Percentiles rank a stretch among this genome's conserved stretches.
Evolutionary conservation across 1,140 invertebrate species (phyloP).

Genomic region (Drosophila busckii): DNA sequence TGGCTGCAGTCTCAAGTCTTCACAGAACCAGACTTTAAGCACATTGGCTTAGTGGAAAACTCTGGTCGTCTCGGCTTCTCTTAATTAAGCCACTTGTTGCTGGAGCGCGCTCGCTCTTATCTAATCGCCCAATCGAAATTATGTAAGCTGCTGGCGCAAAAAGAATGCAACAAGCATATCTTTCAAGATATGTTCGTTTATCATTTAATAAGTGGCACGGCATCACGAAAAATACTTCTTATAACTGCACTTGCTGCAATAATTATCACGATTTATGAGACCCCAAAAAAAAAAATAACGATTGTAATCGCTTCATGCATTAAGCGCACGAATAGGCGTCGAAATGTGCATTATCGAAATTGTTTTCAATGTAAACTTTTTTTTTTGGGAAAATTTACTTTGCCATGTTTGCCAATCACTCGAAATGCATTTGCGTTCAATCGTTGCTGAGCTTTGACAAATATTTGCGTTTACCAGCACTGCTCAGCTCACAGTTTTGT

Average conservation of each 20-base stretch:
- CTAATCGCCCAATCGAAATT: constrained; percentile 64
- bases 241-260: constrained; percentile 50
- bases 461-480: constrained; percentile 57
- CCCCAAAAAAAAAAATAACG: constrained; percentile 35
- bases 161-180: constrained; percentile 5
- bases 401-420: constrained; percentile 64
- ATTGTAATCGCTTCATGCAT: constrained; percentile 46
- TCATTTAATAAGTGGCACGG: constrained; percentile 67
- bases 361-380: constrained; percentile 21
- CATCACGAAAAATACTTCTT: constrained; percentile 39
- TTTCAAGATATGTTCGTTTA: constrained; percentile 32
- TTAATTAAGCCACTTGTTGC: constrained; percentile 60
- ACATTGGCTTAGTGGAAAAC: too few relatives aligned
- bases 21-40: too few relatives aligned
- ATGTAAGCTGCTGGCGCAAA: constrained; percentile 43
- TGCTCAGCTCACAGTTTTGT: constrained; percentile 22
- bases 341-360: constrained; percentile 48
- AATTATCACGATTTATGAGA: constrained; percentile 72
- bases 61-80: too few relatives aligned
- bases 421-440: constrained; percentile 55
- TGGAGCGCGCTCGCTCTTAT: constrained; percentile 41
- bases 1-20: too few relatives aligned
- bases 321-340: constrained; percentile 49
- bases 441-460: constrained; percentile 6
- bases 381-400: constrained; percentile 27